These are phyloP conservation scores for Drosophila gunungcola DNA, from an alignment of 1,140 invertebrate genomes.

Conservation along the genomic window DNA sequence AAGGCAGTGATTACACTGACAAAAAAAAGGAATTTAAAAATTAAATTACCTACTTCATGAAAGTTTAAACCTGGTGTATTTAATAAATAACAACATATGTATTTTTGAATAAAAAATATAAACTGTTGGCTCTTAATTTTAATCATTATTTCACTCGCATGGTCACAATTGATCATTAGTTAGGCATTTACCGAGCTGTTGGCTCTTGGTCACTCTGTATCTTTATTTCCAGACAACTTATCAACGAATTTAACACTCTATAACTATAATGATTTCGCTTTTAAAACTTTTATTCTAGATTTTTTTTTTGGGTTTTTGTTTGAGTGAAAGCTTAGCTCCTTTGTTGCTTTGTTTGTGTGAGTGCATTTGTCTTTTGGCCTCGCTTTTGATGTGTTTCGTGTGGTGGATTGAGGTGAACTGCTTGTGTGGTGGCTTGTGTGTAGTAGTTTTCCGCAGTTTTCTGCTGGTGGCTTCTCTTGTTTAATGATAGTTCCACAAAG, in stretches of 20 bases:
- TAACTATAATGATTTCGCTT: too few species aligned
- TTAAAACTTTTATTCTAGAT: too few species aligned
- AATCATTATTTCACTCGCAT: not conserved
- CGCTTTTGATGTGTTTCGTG: conserved; percentile 56
- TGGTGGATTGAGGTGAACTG: conserved; percentile 27
- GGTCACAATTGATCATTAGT: not conserved
- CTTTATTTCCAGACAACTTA: not conserved
- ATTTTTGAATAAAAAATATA: too few species aligned
- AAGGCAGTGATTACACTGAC: conserved; percentile 34
- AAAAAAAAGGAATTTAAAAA: not conserved
- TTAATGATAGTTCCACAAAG: conserved; percentile 78
- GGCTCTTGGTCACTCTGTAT: not conserved
- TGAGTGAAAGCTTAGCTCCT: conserved; percentile 8
- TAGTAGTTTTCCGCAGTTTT: conserved; percentile 45
- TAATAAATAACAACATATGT: not conserved
- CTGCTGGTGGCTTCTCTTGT: conserved; percentile 61
- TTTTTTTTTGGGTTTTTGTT: not conserved
- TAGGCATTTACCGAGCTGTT: too few species aligned
- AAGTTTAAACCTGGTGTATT: too few species aligned
- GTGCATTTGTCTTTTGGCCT: conserved; percentile 55
- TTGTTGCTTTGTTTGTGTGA: conserved; percentile 41
- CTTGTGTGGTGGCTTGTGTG: conserved; percentile 30
- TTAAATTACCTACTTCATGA: too few species aligned
- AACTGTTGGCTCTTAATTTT: too few species aligned
- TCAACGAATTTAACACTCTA: too few species aligned